Base-by-base conservation (phyloP, 2,113 vertebrate genomes). In the Spea multiplicata region DNA sequence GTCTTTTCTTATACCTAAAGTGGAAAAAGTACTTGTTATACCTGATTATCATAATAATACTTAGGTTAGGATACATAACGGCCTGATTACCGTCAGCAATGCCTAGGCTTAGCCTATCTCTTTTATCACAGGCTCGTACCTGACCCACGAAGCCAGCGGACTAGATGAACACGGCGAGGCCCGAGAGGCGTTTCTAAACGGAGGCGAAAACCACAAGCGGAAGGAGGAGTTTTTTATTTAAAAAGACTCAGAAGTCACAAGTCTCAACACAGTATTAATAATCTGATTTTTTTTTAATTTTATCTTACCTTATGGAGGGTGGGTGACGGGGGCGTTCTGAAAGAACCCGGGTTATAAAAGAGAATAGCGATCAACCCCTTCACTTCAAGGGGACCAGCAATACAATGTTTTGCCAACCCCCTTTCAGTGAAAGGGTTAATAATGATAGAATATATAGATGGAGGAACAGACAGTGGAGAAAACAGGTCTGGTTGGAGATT, bases 151-250 rank as follows among this genome's bases (percentile, higher is more conserved):
- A 87, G 95, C 95, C 82, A 97, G 95, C 65, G 95, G 95, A 47
- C 88, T 97, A 86, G 95, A 97, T 50, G 95, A 97, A 80, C 95
- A 97, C 47, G 95, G 95, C 4, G 95, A 97, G 85, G 95, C 95
- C 79, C 94, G 95, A 76, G 95, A 97, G 87, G 95, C 95, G 66
- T 97, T 97, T 85, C 95, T 97, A 83, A 96, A 96, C 4, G 95
- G 95, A 64, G 94, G 93, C 7, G 95, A 96, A 3, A 92, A 92
- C 85, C 94, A 93, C 83, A 95, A 97, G 89, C 91, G 95, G 86
- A 96, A 97, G 91, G 96, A 97, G 88, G 95, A 96, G 81, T 97
- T 96, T 92, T 93, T 97, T 88, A 95, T 97, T 93, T 97, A 94
- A 90, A 71, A 52, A 66, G 48, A 78, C 57, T 71, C 68, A 65